A percentile compares a stretch with the other conserved stretches of the same genome.
These are phyloP conservation scores for Aegithalos caudatus DNA, from an alignment of 2,113 vertebrate genomes.

Conservation along the genomic window DNA sequence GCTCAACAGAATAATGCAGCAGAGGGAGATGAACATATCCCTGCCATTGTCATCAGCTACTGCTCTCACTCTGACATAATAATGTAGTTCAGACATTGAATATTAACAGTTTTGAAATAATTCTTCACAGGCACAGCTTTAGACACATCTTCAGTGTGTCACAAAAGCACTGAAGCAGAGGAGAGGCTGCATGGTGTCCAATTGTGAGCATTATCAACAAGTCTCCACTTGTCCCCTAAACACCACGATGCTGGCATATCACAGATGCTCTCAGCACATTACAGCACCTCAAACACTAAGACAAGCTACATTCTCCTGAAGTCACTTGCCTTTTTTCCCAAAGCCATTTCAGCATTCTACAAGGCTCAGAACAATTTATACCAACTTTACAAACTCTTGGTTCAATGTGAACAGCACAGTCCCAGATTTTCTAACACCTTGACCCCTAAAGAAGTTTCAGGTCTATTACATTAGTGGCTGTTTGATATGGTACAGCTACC, in stretches of 20 bases:
- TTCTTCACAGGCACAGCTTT: background rate
- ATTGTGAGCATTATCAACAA: background rate
- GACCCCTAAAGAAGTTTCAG: background rate
- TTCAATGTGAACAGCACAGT: background rate
- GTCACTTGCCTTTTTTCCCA: background rate
- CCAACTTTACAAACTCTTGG: background rate
- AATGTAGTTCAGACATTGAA: background rate
- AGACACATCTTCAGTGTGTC: background rate
- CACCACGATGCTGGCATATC: rapidly evolving
- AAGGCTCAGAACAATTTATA: background rate
- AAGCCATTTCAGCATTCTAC: background rate
- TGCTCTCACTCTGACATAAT: background rate
- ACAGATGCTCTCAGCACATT: background rate
- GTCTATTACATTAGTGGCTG: background rate
- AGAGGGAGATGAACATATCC: conserved; percentile 12
- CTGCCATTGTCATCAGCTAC: background rate
- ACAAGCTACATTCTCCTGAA: background rate
- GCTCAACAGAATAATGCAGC: background rate
- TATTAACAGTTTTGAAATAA: background rate
- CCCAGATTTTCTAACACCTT: background rate
- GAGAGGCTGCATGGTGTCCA: background rate
- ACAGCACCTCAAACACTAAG: background rate
- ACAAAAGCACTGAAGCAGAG: background rate
- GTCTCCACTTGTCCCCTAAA: background rate
- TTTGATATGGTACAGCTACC: background rate